Evolutionary conservation across 2,797 vertebrate species (phyloP).

Genomic region (Aselliscus stoliczkanus): DNA sequence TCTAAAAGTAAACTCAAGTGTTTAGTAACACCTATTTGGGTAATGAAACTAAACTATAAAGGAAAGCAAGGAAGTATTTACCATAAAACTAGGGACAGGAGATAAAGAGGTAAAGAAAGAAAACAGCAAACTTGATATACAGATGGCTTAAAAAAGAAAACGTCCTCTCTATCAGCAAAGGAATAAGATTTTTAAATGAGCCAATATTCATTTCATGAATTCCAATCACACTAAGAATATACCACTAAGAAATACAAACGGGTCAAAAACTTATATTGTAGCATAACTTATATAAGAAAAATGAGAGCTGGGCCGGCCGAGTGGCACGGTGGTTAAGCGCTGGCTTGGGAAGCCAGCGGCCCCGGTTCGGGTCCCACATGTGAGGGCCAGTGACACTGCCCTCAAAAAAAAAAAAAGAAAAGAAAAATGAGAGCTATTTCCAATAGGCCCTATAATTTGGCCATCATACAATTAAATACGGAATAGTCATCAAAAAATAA

Average conservation of each 20-base stretch:
- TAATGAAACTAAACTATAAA: neutral
- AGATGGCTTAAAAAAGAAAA: neutral
- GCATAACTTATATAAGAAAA: neutral
- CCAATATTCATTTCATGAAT: neutral
- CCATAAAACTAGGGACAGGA: neutral
- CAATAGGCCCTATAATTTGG: too few relatives aligned
- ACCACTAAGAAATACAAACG: neutral
- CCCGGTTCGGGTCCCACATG: too few relatives aligned
- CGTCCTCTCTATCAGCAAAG: neutral
- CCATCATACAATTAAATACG: neutral
- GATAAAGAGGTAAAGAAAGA: neutral
- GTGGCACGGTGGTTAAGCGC: too few relatives aligned
- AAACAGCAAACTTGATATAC: neutral
- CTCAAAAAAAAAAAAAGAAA: too few relatives aligned
- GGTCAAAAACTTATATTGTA: neutral
- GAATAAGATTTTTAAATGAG: neutral
- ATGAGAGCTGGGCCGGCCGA: too few relatives aligned
- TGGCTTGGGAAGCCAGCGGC: too few relatives aligned
- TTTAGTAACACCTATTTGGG: neutral
- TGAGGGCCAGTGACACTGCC: too few relatives aligned
- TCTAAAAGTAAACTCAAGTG: neutral
- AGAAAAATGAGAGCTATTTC: neutral
- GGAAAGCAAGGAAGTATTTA: neutral
- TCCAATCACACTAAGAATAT: neutral
- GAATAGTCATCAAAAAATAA: neutral